These are phyloP conservation scores for Sinosuthora webbiana DNA, from an alignment of 2,113 vertebrate species.

Conservation along the genomic window DNA sequence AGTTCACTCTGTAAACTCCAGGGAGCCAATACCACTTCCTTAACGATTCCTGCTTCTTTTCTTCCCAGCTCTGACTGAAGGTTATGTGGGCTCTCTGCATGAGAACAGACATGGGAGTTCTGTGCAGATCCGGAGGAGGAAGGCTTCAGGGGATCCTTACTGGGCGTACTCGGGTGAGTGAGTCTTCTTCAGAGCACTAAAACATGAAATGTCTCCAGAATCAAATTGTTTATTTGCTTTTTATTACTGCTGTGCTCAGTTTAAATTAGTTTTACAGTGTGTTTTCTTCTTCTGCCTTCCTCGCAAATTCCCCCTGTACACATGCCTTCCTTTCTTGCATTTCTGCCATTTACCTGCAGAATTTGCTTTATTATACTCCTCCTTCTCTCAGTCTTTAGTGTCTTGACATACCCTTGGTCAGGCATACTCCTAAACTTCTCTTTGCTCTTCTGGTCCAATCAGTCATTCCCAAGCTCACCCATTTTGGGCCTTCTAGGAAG, in stretches of 20 bases:
- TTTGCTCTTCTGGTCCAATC: not conserved
- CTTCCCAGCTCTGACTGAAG: slow-evolving; percentile 83
- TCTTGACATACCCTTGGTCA: not conserved
- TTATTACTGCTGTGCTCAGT: not conserved
- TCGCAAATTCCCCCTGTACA: not conserved
- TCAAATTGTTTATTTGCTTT: not conserved
- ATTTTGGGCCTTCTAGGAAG: not conserved
- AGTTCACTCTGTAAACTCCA: not conserved
- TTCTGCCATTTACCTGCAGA: not conserved
- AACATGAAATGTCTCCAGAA: not conserved
- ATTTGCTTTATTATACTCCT: not conserved
- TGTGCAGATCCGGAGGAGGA: slow-evolving; percentile 79
- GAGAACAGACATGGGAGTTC: slow-evolving; percentile 78
- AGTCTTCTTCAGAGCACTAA: not conserved
- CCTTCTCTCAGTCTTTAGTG: not conserved
- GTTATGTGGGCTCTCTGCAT: slow-evolving; percentile 76
- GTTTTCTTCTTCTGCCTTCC: not conserved
- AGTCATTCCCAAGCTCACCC: not conserved
- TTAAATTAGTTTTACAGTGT: not conserved
- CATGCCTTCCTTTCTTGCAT: not conserved
- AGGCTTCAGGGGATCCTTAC: slow-evolving; percentile 86
- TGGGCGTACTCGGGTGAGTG: slow-evolving; percentile 95
- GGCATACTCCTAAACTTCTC: not conserved
- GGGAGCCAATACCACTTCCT: not conserved
- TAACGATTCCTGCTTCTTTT: not conserved